Percentiles rank a stretch among this genome's conserved stretches.
phyloP scores from a whole-genome alignment of 2,113 vertebrate species.

The Ginglymostoma cirratum region DNA sequence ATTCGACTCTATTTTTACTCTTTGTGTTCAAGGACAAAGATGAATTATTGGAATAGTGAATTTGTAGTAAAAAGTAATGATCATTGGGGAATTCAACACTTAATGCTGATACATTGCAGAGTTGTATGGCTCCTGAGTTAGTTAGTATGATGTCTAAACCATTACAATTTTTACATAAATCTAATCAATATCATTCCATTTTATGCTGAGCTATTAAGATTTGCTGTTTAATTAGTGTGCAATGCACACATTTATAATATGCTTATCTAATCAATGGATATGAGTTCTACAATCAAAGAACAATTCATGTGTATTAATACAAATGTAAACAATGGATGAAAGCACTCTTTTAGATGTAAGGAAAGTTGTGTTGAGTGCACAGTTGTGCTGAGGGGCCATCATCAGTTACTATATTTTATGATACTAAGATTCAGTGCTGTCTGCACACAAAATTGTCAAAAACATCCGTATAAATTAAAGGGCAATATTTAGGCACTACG shows the following conservation, averaged over 20 bases:
- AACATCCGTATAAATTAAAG: background rate
- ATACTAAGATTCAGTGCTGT: background rate
- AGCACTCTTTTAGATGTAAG: background rate
- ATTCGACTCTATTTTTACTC: too few relatives aligned
- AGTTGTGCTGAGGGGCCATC: background rate
- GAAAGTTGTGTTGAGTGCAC: background rate
- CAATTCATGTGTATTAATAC: background rate
- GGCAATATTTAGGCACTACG: background rate
- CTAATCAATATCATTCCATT: background rate
- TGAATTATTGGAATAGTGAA: too few relatives aligned
- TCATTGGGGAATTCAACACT: too few relatives aligned
- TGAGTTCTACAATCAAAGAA: background rate
- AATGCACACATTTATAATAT: background rate
- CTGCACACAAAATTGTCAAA: background rate
- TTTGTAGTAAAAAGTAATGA: too few relatives aligned
- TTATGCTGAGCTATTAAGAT: background rate
- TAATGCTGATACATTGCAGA: background rate
- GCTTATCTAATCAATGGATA: background rate
- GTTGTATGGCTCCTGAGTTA: background rate
- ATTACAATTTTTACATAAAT: background rate
- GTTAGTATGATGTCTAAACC: background rate
- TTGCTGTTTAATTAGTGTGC: background rate
- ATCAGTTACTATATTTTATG: background rate
- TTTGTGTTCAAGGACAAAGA: too few relatives aligned
- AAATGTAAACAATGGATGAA: background rate